Base-by-base conservation (phyloP, 2,113 vertebrate species). In the Tichodroma muraria region DNA sequence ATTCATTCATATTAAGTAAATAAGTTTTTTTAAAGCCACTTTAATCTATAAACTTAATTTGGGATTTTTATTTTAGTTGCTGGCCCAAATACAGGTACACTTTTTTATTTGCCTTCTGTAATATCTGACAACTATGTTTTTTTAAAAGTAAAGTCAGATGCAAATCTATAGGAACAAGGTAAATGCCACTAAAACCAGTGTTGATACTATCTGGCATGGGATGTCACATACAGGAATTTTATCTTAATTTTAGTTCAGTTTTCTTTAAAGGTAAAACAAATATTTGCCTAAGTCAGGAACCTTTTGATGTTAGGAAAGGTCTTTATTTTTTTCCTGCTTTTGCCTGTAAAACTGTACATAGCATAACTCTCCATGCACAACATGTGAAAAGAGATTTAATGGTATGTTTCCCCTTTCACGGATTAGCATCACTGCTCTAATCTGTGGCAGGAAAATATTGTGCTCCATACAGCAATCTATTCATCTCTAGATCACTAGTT, bases 361-460 rank as follows among this genome's bases (percentile, higher is more conserved):
- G 45, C 80, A 88, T 5, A 76, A 66, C 37, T 83, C 63, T 77
- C 64, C 60, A 82, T 71, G 80, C 79, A 79, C 57, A 87, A 63
- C 42, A 94, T 50, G 80, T 37, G 88, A 95, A 75, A 97, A 78
- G 61, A 96, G 88, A 91, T 85, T 96, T 96, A 95, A 79, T 33
- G 66, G 54, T 64, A 83, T 93, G 88, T 94, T 95, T 96, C 90
- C 65, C 84, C 91, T 95, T 97, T 97, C 95, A 98, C 94, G 94
- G 90, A 95, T 86, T 95, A 93, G 73, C 77, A 96, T 90, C 95
- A 68, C 68, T 38, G 18, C 65, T 97, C 88, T 97, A 96, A 96
- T 97, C 95, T 94, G 90, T 94, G 88, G 93, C 96, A 97, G 83
- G 66, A 96, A 98, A 98, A 98, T 97, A 97, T 92, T 97, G 90